Base-by-base conservation (phyloP, 2,888 invertebrate genomes). In the Nemurella pictetii region DNA sequence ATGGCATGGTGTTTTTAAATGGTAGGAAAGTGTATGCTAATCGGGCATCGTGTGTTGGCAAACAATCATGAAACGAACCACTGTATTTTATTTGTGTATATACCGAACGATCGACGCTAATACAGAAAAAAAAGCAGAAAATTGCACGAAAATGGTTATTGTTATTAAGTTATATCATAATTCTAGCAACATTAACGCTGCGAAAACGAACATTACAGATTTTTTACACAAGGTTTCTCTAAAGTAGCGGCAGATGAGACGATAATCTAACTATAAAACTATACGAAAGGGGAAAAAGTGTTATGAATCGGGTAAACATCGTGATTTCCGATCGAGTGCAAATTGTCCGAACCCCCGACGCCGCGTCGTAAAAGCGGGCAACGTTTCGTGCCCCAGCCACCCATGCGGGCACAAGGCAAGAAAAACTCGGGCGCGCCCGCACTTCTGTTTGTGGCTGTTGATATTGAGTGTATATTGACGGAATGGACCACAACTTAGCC, bases 401-500 rank as follows among this genome's bases (percentile, higher is more conserved):
- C n/a, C n/a, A 55, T 20, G 55, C 55, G 55, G 20, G 55, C 55
- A 1, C 55, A 20, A 2, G 55, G 20, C 15, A 2, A 12, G 55
- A 2, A 12, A 35, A 35, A 35, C 35, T 12, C 12, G 12, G 35
- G 12, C 2, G 55, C 55, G 55, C 55, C 1, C 55, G 20, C 55
- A 20, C 55, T 20, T 30, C 78, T 78, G 78, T 78, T 78, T 28
- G 78, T 29, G 29, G 29, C 29, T 55, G 55, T 55, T 55, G 55
- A 55, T 78, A 78, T 78, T 30, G 29, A 35, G 32, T 32, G 80
- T 81, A 35, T 81, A 81, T 81, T 81, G 80, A 81, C 80, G 80
- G 36, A 81, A 81, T 30, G 80, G 80, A 81, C 80, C 80, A 81
- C 80, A 81, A 81, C 80, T 81, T 35, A 35, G 80, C 36, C 32